A percentile compares a stretch with the other conserved stretches of the same genome.
phyloP scores from a whole-genome alignment of 2,888 invertebrate genomes.

The Macrophya annulata region DNA sequence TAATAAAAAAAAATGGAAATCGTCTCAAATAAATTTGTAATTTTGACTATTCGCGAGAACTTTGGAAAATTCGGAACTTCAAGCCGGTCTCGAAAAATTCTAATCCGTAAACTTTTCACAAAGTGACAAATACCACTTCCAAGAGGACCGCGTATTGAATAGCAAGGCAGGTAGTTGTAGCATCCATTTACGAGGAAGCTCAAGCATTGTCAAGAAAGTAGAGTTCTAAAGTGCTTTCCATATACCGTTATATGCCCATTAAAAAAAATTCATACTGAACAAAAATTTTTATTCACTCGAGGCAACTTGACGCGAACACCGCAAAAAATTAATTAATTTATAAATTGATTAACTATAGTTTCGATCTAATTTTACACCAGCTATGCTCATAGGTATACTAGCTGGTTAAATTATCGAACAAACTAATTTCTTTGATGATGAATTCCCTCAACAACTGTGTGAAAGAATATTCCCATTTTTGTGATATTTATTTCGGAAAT shows the following conservation, averaged over 20 bases:
- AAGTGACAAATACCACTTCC: not conserved
- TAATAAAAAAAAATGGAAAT: no score
- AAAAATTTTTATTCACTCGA: not conserved
- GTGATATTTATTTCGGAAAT: not conserved
- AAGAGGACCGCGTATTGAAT: conserved; percentile 1
- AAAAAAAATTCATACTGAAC: conserved; percentile 4
- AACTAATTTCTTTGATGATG: not conserved
- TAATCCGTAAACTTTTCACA: conserved; percentile 14
- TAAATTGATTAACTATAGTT: not conserved
- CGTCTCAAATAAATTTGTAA: no score
- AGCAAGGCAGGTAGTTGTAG: not conserved
- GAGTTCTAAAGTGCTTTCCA: conserved; percentile 14
- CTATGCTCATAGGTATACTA: not conserved
- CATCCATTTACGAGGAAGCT: not conserved
- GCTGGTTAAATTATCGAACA: not conserved
- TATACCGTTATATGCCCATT: conserved; percentile 23
- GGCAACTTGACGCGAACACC: not conserved
- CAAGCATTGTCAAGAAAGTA: conserved; percentile 17
- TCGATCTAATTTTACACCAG: not conserved
- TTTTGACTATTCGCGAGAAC: no score
- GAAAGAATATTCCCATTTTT: not conserved
- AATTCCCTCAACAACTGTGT: not conserved
- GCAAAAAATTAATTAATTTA: not conserved
- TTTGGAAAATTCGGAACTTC: no score
- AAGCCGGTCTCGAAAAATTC: not conserved